Evolutionary conservation across 2,888 invertebrate genomes (phyloP).

Genomic region (Pyrocoelia pectoralis): DNA sequence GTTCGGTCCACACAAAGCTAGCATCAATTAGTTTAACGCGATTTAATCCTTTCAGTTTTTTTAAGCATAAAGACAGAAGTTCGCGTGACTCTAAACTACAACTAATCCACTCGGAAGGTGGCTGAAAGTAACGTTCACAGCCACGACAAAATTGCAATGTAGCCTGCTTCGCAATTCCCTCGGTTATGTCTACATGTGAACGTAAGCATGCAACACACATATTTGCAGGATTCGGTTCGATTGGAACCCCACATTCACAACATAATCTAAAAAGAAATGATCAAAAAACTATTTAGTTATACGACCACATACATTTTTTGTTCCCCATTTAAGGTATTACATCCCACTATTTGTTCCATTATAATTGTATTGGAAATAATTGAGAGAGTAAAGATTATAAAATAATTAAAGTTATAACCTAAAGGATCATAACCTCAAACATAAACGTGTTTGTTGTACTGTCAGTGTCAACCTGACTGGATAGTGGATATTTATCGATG

Average conservation of each 20-base stretch:
- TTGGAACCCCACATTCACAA: slow-evolving; percentile 92
- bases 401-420: too few relatives aligned
- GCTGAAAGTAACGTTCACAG: slow-evolving; percentile 95
- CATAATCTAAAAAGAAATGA: slow-evolving; percentile 70
- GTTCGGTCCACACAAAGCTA: slow-evolving; percentile 98
- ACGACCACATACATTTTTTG: not conserved
- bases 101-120: slow-evolving; percentile 87
- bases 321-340: not conserved
- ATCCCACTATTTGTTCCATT: too few relatives aligned
- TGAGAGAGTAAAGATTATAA: too few relatives aligned
- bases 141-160: slow-evolving; percentile 83
- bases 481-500: too few relatives aligned
- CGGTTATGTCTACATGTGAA: slow-evolving; percentile 92
- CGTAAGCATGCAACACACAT: slow-evolving; percentile 97
- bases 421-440: too few relatives aligned
- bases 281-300: not conserved
- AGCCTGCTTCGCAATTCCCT: slow-evolving; percentile 94
- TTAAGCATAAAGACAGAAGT: slow-evolving; percentile 87
- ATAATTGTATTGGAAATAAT: too few relatives aligned
- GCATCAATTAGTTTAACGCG: slow-evolving; percentile 94
- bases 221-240: slow-evolving; percentile 95
- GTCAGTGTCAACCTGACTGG: too few relatives aligned
- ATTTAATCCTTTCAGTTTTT: slow-evolving; percentile 88
- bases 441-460: too few relatives aligned
- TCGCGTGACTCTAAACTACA: slow-evolving; percentile 91